Conservation (phyloP, 1,140 invertebrate species). For the Tenebrio molitor region DNA sequence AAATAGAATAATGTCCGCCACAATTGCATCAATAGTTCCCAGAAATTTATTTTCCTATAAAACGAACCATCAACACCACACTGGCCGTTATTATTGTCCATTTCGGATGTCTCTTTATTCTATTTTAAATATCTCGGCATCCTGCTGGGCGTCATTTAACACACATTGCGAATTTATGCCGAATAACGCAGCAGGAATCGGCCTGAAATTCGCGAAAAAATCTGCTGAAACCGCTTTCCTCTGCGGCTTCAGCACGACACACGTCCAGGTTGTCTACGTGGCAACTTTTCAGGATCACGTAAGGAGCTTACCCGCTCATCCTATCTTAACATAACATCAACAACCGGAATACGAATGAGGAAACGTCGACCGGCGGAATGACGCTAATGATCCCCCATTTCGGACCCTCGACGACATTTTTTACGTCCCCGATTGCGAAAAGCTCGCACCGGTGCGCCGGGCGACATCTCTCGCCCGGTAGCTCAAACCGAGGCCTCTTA, state of each 20-base stretch:
- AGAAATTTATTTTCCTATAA: no score
- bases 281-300: not conserved
- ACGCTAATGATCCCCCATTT: not conserved
- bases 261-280: not conserved
- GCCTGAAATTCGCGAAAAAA: not conserved
- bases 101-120: no score
- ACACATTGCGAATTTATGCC: no score
- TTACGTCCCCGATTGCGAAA: not conserved
- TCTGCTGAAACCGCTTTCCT: not conserved
- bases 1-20: no score
- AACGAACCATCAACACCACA: no score
- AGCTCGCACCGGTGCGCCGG: not conserved
- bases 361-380: not conserved
- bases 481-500: not conserved
- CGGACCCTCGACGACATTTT: not conserved
- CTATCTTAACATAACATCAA: not conserved
- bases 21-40: no score
- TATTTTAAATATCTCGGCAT: no score
- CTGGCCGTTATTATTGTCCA: no score
- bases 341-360: not conserved
- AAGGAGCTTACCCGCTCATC: not conserved
- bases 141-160: no score
- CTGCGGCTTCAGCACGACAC: not conserved
- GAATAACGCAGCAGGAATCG: not conserved
- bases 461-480: conserved; percentile 9